Evolutionary conservation across 2,113 vertebrate genomes (phyloP).

Genomic region (Cephalopterus ornatus): DNA sequence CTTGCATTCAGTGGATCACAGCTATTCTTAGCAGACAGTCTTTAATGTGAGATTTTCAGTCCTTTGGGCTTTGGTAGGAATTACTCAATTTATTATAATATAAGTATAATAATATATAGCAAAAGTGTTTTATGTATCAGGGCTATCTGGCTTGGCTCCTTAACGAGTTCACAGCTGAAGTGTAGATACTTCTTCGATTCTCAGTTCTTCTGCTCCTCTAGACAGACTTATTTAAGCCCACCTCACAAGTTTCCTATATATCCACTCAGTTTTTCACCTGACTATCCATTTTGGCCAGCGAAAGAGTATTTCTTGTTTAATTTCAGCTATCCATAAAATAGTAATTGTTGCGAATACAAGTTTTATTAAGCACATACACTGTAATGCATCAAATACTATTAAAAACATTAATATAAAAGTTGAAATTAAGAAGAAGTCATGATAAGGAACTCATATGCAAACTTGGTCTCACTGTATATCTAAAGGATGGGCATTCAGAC

Average conservation of each 20-base stretch:
- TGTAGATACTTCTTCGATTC: neutral
- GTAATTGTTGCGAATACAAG: neutral
- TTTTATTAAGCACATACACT: neutral
- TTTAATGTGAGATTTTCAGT: neutral
- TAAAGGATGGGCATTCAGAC: neutral
- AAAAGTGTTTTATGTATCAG: rapidly evolving
- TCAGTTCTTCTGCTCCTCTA: neutral
- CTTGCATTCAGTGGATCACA: neutral
- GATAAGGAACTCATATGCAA: neutral
- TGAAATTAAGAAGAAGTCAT: neutral
- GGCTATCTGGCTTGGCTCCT: neutral
- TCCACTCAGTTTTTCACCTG: neutral
- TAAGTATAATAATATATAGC: neutral
- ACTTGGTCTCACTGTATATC: neutral
- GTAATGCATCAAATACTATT: neutral
- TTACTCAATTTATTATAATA: neutral
- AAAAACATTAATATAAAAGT: neutral
- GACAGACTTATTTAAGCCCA: neutral
- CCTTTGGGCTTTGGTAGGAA: neutral
- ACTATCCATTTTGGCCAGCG: neutral
- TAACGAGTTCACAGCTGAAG: neutral
- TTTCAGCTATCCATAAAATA: neutral
- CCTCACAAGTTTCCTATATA: neutral
- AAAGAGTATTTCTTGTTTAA: neutral
- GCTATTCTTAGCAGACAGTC: neutral